phyloP scores from a whole-genome alignment of 2,888 invertebrate species.

The Acrobasis consociella region DNA sequence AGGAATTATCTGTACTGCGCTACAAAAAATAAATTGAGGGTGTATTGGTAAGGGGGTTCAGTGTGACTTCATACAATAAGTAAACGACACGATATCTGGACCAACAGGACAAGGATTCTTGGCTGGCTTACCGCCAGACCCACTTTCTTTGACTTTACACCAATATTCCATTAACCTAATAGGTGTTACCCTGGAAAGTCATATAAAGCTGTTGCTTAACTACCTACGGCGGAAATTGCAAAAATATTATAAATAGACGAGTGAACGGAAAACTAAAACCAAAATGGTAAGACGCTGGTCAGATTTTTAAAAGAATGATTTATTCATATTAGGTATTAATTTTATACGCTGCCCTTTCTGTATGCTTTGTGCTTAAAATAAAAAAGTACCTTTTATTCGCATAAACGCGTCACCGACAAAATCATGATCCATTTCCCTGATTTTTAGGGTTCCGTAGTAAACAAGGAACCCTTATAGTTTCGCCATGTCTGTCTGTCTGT shows the following conservation, averaged over 20 bases:
- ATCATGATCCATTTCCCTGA: too few species aligned
- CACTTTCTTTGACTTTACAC: constrained; percentile 64
- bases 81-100: constrained; percentile 14
- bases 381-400: too few species aligned
- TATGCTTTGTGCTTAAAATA: too few species aligned
- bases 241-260: too few species aligned
- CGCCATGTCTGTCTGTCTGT: too few species aligned
- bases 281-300: background rate
- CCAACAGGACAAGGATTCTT: constrained; percentile 43
- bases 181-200: constrained; percentile 48
- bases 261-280: too few species aligned
- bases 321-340: too few species aligned
- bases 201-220: background rate
- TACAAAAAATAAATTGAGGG: background rate
- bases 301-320: background rate
- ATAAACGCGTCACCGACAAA: too few species aligned
- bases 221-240: background rate
- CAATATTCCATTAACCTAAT: constrained; percentile 70
- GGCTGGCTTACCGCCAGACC: constrained; percentile 56
- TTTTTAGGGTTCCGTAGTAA: too few species aligned
- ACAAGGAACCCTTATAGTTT: too few species aligned
- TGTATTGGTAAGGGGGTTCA: background rate
- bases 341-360: too few species aligned
- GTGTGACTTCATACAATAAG: background rate
- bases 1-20: too few species aligned